Conservation (phyloP, 1,140 invertebrate genomes). For the Coboldia fuscipes region DNA sequence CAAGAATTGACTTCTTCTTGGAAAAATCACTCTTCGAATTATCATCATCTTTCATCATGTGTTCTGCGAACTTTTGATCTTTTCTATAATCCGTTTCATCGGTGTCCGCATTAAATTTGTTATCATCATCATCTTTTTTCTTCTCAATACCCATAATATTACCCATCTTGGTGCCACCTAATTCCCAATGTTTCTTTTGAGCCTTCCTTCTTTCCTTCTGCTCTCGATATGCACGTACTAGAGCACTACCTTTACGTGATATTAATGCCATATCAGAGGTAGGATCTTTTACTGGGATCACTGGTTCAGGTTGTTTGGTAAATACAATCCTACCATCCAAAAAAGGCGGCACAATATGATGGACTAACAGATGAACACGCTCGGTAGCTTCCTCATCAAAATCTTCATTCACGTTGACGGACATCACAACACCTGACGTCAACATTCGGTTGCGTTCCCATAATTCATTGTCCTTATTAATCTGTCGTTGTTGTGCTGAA, state of each 20-base stretch:
- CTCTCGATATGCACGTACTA: conserved; percentile 79
- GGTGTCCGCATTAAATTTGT: conserved; percentile 29
- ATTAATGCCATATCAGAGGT: conserved; percentile 96
- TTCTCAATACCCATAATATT: conserved; percentile 92
- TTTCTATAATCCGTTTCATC: conserved; percentile 55
- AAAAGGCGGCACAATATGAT: conserved; percentile 98
- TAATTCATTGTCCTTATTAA: conserved; percentile 90
- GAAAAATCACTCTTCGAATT: conserved; percentile 78
- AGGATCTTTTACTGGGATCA: conserved; percentile 75
- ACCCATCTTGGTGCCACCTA: conserved; percentile 89
- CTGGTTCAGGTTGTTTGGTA: conserved; percentile 95
- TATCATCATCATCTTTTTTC: conserved; percentile 53
- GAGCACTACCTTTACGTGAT: conserved; percentile 81
- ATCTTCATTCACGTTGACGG: conserved; percentile 77
- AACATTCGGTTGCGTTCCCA: conserved; percentile 99
- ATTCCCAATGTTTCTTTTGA: conserved; percentile 97
- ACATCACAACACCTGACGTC: conserved; percentile 83
- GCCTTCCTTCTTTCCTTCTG: conserved; percentile 90
- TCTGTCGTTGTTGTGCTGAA: conserved; percentile 85
- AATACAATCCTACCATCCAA: conserved; percentile 96
- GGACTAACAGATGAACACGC: conserved; percentile 86
- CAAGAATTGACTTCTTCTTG: conserved; percentile 59
- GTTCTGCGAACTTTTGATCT: conserved; percentile 91
- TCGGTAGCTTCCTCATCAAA: conserved; percentile 82
- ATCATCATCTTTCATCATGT: conserved; percentile 47